Evolutionary conservation across 2,797 vertebrate species (phyloP).

Genomic region (Cichlasoma orientale): DNA sequence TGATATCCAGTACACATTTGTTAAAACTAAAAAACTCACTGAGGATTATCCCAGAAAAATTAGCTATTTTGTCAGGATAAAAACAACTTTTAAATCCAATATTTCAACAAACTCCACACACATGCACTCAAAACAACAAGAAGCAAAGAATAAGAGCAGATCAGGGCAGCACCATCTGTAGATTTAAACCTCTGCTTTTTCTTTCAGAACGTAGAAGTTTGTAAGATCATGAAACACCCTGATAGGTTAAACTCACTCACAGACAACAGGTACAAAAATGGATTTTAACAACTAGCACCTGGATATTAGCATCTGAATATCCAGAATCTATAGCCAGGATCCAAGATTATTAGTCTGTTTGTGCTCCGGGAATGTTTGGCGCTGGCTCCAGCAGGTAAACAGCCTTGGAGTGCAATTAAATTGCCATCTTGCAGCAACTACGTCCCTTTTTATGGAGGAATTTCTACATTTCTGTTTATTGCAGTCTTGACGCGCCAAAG

Average conservation of each 20-base stretch:
- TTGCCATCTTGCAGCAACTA: too few species aligned
- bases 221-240: background rate
- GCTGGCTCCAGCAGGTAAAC: too few species aligned
- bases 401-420: background rate
- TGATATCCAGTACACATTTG: background rate
- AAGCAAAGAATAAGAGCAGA: background rate
- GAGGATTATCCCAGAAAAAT: background rate
- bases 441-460: background rate
- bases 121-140: background rate
- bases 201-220: background rate
- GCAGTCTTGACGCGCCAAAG: too few species aligned
- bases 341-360: background rate
- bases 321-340: background rate
- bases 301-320: background rate
- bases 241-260: background rate
- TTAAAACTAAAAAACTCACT: background rate
- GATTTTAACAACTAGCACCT: background rate
- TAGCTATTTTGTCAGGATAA: background rate
- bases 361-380: too few species aligned
- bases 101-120: background rate
- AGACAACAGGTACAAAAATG: background rate
- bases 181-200: background rate
- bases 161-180: background rate
- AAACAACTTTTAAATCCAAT: background rate
- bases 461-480: background rate